These are phyloP conservation scores for Boloria selene DNA, from an alignment of 2,888 invertebrate genomes.

Conservation along the genomic window DNA sequence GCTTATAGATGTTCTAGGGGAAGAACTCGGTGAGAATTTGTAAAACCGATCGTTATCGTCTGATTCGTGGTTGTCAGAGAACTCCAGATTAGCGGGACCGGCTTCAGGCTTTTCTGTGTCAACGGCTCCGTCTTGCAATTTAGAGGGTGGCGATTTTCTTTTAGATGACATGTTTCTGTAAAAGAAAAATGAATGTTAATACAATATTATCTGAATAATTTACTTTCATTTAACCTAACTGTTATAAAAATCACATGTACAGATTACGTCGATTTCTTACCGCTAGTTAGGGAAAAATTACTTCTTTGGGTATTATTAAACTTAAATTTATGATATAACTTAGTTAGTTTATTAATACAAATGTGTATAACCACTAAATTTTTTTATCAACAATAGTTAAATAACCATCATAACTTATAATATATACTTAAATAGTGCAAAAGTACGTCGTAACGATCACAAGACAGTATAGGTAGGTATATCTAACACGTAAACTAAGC, in stretches of 20 bases:
- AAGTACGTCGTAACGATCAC: not conserved
- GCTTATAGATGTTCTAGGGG: slow-evolving; percentile 75
- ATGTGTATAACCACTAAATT: too few species aligned
- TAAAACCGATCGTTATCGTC: slow-evolving; percentile 73
- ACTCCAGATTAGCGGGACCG: slow-evolving; percentile 79
- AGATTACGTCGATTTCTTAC: too few species aligned
- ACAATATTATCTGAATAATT: too few species aligned
- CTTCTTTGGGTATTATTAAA: too few species aligned
- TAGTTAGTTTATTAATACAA: too few species aligned
- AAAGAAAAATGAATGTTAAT: slow-evolving; percentile 57
- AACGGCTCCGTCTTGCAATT: slow-evolving; percentile 90
- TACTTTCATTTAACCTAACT: too few species aligned
- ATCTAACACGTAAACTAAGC: slow-evolving; percentile 11
- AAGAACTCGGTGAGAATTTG: slow-evolving; percentile 76
- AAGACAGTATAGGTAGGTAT: not conserved
- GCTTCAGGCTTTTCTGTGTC: slow-evolving; percentile 75
- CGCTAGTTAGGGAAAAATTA: too few species aligned
- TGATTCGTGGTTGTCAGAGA: slow-evolving; percentile 69
- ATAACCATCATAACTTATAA: too few species aligned
- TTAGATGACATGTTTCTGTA: slow-evolving; percentile 97
- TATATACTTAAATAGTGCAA: too few species aligned
- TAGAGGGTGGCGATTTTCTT: slow-evolving; percentile 97
- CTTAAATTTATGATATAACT: too few species aligned
- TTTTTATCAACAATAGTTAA: too few species aligned
- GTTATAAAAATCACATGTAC: too few species aligned